These are phyloP conservation scores for Cremastobaeus sp. DNA, from an alignment of 2,888 invertebrate species.

Conservation along the genomic window DNA sequence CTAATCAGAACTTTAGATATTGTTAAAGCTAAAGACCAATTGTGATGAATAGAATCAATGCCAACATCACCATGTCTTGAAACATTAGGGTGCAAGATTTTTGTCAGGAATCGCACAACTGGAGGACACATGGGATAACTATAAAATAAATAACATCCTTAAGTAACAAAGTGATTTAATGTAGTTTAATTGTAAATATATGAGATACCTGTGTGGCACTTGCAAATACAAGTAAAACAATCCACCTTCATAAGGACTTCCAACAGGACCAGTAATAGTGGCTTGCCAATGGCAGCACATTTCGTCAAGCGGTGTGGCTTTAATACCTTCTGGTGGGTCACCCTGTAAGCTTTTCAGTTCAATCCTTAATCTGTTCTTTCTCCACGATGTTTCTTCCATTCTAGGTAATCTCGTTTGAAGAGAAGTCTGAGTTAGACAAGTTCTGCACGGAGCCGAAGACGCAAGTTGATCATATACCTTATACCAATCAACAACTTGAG, in stretches of 20 bases:
- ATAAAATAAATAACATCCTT: slow-evolving; percentile 50
- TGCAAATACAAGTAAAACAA: slow-evolving; percentile 94
- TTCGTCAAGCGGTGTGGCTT: slow-evolving; percentile 88
- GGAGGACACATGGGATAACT: slow-evolving; percentile 95
- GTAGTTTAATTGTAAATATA: no score
- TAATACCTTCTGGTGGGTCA: slow-evolving; percentile 92
- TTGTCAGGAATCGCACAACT: slow-evolving; percentile 93
- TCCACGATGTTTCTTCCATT: slow-evolving; percentile 87
- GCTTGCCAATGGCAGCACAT: slow-evolving; percentile 96
- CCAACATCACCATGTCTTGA: slow-evolving; percentile 97
- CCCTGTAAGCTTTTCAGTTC: slow-evolving; percentile 85
- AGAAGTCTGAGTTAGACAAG: slow-evolving; percentile 92
- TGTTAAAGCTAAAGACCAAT: slow-evolving; percentile 96
- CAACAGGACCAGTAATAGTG: slow-evolving; percentile 92
- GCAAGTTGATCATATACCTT: slow-evolving; percentile 82
- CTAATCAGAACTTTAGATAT: slow-evolving; percentile 93
- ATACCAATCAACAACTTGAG: slow-evolving; percentile 87
- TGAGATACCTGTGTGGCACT: slow-evolving; percentile 88
- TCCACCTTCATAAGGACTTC: slow-evolving; percentile 96
- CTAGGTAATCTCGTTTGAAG: slow-evolving; percentile 82
- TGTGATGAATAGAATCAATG: slow-evolving; percentile 95
- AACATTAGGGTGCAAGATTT: slow-evolving; percentile 96
- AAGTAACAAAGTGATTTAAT: no score
- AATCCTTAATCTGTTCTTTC: slow-evolving; percentile 87
- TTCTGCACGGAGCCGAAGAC: slow-evolving; percentile 83